Base-by-base conservation (phyloP, 2,888 invertebrate species). In the Candidula unifasciata region DNA sequence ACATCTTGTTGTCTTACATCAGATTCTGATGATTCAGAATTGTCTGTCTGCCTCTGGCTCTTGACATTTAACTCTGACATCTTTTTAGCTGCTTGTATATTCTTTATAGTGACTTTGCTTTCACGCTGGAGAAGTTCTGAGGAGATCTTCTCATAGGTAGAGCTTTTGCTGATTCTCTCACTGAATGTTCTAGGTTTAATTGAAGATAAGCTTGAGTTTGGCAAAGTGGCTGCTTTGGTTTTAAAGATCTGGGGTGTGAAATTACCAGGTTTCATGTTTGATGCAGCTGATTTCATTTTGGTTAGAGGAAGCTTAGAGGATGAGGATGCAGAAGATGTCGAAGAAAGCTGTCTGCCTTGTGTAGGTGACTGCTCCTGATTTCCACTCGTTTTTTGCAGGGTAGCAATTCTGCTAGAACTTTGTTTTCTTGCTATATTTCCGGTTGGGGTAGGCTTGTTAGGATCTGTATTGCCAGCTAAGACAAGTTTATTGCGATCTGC, bases 341-440 rank as follows among this genome's bases (percentile, higher is more conserved):
- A 84, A 30, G 78, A 71, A n/a, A 64, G 60, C 30, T 79, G 80
- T 8, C 79, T 80, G 27, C 80, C 83, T 37, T 64, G 44, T 30
- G 83, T 77, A 33, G 80, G 83, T 21, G 86, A 86, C 30, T 64
- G 24, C 16, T 86, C 86, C 86, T 83, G n/a, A 80, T 85, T 80
- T 44, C 88, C 88, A 24, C 96, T 96, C 92, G 95, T 96, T 90
- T 96, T 96, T 97, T 97, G 97, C 27, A 97, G 93, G 90, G 95
- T 96, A 0, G 97, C 96, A 82, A 97, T 96, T 93, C 96, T 96
- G 92, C 97, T 97, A 21, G 96, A 87, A 24, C 35, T 24, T 81
- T 69, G 71, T 60, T 80, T 86, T 69, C 83, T 80, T 5, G 30
- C 74, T 2, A 54, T 76, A 69, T 57, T 57, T 35, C 57, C 77